Evolutionary conservation across 2,797 vertebrate species (phyloP).

Genomic region (Gadopsis bispinosus): DNA sequence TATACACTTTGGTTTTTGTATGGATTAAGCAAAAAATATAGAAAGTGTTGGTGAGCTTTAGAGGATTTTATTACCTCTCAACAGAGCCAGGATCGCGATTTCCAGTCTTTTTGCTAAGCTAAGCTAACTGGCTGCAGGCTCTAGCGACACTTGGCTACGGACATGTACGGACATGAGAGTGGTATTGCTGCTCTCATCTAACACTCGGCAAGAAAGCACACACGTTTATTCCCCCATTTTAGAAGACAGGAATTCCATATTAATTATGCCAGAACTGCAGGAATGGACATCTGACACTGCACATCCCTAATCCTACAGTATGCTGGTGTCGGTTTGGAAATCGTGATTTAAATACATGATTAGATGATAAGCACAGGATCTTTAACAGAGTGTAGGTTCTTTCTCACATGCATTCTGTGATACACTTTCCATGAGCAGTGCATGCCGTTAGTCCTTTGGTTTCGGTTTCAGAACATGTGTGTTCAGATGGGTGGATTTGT

Average conservation of each 20-base stretch:
- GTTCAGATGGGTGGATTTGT: constrained; percentile 52
- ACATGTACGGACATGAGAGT: not conserved
- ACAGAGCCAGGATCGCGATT: not conserved
- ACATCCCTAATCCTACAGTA: not conserved
- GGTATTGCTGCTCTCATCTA: not conserved
- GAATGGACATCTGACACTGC: not conserved
- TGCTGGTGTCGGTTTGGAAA: constrained; percentile 32
- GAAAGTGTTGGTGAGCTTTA: not conserved
- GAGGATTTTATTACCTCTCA: not conserved
- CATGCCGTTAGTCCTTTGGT: constrained; percentile 72
- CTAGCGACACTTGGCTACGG: not conserved
- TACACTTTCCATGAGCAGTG: constrained; percentile 61
- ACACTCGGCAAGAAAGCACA: not conserved
- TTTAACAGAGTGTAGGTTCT: constrained; percentile 21
- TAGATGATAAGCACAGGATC: constrained; percentile 10
- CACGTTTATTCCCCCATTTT: not conserved
- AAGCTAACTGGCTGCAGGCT: not conserved
- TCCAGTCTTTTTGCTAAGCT: not conserved
- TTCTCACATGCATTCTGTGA: constrained; percentile 38
- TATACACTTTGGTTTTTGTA: not conserved
- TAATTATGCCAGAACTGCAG: too few species aligned
- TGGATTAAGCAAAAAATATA: not conserved
- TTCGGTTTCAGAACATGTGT: constrained; percentile 61
- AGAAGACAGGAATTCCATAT: too few species aligned
- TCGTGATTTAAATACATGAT: constrained; percentile 8